Evolutionary conservation across 2,113 vertebrate genomes (phyloP).

Genomic region (Benitochromis conjunctus): DNA sequence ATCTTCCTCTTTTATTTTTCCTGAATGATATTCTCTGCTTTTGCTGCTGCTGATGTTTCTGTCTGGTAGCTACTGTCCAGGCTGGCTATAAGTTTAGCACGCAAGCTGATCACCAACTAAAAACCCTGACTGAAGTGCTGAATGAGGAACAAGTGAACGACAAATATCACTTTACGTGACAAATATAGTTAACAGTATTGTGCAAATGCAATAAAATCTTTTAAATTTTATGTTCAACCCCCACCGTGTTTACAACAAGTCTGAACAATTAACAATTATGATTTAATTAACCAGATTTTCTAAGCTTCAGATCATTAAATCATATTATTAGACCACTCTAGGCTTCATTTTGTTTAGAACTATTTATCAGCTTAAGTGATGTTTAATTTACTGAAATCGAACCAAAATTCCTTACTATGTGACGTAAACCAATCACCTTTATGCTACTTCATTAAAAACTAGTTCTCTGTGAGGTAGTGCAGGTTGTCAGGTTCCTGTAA

Average conservation of each 20-base stretch:
- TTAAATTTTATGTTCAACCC: not conserved
- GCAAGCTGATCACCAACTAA: not conserved
- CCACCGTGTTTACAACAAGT: not conserved
- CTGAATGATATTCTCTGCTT: slow-evolving; percentile 17
- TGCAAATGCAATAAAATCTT: not conserved
- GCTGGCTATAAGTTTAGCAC: not conserved
- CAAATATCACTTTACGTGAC: not conserved
- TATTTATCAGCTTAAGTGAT: not conserved
- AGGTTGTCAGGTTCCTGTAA: not conserved
- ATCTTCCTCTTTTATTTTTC: not conserved
- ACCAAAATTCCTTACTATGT: not conserved
- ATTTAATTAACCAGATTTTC: not conserved
- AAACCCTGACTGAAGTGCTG: not conserved
- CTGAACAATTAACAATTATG: not conserved
- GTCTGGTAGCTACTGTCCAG: not conserved
- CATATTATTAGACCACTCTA: not conserved
- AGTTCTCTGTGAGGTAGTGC: slow-evolving; percentile 50
- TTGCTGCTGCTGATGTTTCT: slow-evolving; percentile 6
- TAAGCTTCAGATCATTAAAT: not conserved
- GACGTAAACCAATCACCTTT: not conserved
- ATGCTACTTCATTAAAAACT: not conserved
- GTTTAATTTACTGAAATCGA: not conserved
- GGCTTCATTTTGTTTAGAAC: not conserved
- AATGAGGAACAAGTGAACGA: not conserved
- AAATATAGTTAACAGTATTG: not conserved